phyloP scores from a whole-genome alignment of 2,888 invertebrate genomes.

The Bruchidius siliquastri region DNA sequence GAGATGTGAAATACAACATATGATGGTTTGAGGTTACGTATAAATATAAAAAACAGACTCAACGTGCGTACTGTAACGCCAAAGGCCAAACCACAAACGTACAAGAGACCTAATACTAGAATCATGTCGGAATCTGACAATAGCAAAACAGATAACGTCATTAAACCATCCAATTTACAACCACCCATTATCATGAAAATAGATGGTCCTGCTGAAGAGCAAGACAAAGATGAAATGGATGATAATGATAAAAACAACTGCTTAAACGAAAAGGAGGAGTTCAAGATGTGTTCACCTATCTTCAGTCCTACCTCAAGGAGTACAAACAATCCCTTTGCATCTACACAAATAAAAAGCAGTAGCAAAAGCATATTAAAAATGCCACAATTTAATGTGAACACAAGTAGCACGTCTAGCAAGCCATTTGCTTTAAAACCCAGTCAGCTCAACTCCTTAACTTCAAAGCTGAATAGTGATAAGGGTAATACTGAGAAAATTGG shows the following conservation, averaged over 20 bases:
- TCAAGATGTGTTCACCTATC: slow-evolving; percentile 32
- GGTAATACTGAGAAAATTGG: slow-evolving; percentile 24
- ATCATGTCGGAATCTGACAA: not conserved
- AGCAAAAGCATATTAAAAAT: slow-evolving; percentile 34
- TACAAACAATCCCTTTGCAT: slow-evolving; percentile 30
- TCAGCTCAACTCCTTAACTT: slow-evolving; percentile 38
- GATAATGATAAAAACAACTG: slow-evolving; percentile 1
- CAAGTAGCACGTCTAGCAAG: slow-evolving; percentile 21
- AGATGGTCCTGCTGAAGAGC: slow-evolving; percentile 37
- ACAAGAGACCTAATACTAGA: not conserved
- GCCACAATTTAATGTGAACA: slow-evolving; percentile 32
- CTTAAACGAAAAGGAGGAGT: slow-evolving; percentile 20
- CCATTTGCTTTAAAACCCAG: slow-evolving; percentile 41
- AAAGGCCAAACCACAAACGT: not conserved
- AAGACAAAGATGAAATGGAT: slow-evolving; percentile 32
- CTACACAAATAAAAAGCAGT: slow-evolving; percentile 18
- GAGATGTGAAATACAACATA: not conserved
- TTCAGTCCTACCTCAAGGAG: slow-evolving; percentile 21
- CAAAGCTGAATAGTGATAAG: slow-evolving; percentile 24
- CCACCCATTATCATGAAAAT: slow-evolving; percentile 42
- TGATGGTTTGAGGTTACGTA: not conserved
- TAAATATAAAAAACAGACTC: not conserved
- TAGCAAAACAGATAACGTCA: slow-evolving; percentile 13
- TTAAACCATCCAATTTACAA: slow-evolving; percentile 28
- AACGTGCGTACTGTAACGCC: not conserved